phyloP scores from a whole-genome alignment of 2,888 invertebrate species.

The Bhutanitis thaidina region DNA sequence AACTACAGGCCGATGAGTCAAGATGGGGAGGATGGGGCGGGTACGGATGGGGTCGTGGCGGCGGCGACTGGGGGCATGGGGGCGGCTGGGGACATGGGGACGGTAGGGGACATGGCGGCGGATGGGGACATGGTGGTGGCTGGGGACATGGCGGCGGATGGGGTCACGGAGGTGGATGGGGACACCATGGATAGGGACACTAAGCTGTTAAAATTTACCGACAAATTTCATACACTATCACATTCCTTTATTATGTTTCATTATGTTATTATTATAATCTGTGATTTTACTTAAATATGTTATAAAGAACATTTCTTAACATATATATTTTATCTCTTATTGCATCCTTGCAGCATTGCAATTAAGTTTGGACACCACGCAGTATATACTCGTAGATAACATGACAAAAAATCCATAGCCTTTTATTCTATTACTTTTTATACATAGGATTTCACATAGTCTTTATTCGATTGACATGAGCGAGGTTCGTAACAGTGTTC shows the following conservation, averaged over 20 bases:
- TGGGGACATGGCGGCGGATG: slow-evolving; percentile 4
- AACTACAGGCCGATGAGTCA: slow-evolving; percentile 20
- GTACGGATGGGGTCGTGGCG: slow-evolving; percentile 13
- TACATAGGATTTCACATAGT: no score
- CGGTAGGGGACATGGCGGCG: slow-evolving; percentile 19
- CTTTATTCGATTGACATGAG: no score
- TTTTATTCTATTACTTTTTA: no score
- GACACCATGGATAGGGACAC: neutral
- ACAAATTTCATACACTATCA: neutral
- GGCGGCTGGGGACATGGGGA: slow-evolving; percentile 17
- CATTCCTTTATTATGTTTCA: neutral
- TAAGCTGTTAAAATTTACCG: neutral
- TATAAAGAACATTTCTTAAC: neutral
- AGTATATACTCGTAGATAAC: no score
- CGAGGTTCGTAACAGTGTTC: no score
- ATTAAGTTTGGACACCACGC: no score
- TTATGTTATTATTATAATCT: neutral
- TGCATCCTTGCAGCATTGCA: no score
- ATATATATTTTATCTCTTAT: neutral
- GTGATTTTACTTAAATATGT: neutral
- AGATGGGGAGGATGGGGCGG: slow-evolving; percentile 14
- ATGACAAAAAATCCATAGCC: no score
- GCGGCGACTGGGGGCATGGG: slow-evolving; percentile 18
- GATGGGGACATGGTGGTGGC: slow-evolving; percentile 5
- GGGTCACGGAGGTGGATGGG: slow-evolving; percentile 2